phyloP scores from a whole-genome alignment of 2,113 vertebrate genomes.

The Chaetorhynchus papuensis region DNA sequence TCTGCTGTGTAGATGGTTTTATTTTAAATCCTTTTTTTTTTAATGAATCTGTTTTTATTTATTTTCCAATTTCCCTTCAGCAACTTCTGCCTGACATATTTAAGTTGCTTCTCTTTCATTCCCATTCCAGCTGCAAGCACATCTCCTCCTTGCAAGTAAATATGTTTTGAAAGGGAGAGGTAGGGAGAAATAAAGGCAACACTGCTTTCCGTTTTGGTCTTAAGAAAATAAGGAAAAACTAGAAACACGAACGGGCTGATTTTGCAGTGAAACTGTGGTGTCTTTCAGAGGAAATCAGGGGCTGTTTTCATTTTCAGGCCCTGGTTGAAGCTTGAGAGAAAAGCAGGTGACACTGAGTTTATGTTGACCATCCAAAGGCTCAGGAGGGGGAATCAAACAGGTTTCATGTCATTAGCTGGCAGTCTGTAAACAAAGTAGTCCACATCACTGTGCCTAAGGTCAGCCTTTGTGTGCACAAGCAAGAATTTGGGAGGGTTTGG shows the following conservation, averaged over 20 bases:
- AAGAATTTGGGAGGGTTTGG: background rate
- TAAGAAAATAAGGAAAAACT: background rate
- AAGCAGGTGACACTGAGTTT: background rate
- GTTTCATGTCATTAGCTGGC: conserved; percentile 40
- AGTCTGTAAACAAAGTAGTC: conserved; percentile 30
- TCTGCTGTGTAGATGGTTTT: background rate
- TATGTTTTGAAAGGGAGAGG: background rate
- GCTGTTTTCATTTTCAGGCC: background rate
- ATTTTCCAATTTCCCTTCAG: conserved; percentile 4
- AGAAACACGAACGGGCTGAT: background rate
- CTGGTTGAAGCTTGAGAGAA: background rate
- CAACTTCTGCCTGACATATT: background rate
- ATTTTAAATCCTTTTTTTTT: background rate
- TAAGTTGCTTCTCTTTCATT: background rate
- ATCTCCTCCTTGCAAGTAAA: conserved; percentile 36
- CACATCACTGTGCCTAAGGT: conserved; percentile 36
- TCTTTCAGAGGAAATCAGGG: background rate
- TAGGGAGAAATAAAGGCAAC: background rate
- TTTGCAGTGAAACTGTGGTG: background rate
- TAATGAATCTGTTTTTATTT: background rate
- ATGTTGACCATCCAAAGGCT: conserved; percentile 50
- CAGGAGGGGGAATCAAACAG: conserved; percentile 31
- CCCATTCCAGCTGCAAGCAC: background rate
- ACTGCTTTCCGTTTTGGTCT: background rate
- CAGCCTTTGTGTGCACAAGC: background rate